phyloP scores from a whole-genome alignment of 2,113 vertebrate species.

The Cromileptes altivelis region DNA sequence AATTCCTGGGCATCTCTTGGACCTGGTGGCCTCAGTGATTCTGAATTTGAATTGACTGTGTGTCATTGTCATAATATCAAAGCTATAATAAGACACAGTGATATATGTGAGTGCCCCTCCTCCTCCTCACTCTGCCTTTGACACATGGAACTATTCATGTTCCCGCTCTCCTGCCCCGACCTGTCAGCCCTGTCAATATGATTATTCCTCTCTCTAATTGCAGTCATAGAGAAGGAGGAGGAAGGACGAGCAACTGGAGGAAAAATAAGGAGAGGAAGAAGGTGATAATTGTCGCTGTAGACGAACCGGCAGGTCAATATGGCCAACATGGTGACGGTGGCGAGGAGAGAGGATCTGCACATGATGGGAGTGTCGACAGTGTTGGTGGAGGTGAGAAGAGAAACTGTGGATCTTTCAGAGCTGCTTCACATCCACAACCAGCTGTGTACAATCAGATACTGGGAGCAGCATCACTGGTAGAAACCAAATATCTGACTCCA shows the following conservation, averaged over 20 bases:
- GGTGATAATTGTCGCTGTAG: conserved; percentile 61
- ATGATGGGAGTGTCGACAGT: conserved; percentile 39
- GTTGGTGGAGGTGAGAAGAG: not conserved
- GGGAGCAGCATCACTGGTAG: not conserved
- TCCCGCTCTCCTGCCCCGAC: conserved; percentile 60
- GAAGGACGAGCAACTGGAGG: not conserved
- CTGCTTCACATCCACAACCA: not conserved
- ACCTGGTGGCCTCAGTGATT: conserved; percentile 38
- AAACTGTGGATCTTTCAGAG: not conserved
- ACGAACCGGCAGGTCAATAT: conserved; percentile 65
- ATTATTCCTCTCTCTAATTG: conserved; percentile 81
- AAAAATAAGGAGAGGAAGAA: conserved; percentile 19
- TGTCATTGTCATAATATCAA: conserved; percentile 78
- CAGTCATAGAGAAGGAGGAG: conserved; percentile 60
- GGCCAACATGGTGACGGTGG: conserved; percentile 40
- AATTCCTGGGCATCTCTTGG: conserved; percentile 45
- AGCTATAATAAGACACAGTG: conserved; percentile 75
- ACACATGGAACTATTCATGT: conserved; percentile 69
- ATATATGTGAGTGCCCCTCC: conserved; percentile 35
- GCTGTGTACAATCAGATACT: not conserved
- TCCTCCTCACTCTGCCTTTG: conserved; percentile 19
- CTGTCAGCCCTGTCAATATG: conserved; percentile 80
- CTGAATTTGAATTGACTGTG: conserved; percentile 66
- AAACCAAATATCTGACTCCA: not conserved
- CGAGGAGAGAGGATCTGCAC: conserved; percentile 22